Evolutionary conservation across 1,140 invertebrate species (phyloP), one percentile per base, ranked within the genome.

Genomic region (Aphelinus atriplicis): DNA sequence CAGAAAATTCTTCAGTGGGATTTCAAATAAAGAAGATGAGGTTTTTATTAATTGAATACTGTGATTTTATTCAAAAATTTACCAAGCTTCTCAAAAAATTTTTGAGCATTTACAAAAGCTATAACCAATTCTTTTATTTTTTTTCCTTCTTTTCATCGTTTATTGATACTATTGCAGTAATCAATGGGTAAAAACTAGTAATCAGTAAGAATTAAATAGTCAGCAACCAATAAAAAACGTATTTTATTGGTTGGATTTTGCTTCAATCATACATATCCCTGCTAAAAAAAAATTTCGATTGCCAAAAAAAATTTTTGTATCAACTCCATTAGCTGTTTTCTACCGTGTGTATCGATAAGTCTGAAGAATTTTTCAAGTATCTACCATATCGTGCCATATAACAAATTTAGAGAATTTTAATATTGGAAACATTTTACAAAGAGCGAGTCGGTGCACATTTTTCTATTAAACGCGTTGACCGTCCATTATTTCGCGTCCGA

Each of bases 301-400:
- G 69, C 73, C 73, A 78, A 78, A 71, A 65, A 45, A 76, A 75
- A 73, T 60, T 43, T 47, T 66, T 73, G 9, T 76, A 71, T 50
- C 7, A 68, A 70, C 60, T 64, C 48, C 58, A 61, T 70, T 74
- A 57, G n/a, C 62, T 71, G 10, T 62, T 65, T 65, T 76, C 56
- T 76, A 70, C 45, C 53, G 48, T 10, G 50, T 46, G 50, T 61
- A 51, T 61, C 63, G 10, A 72, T 2, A 77, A 68, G 63, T 67
- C 58, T 71, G 64, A 76, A 53, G 62, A 75, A 69, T 73, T 75
- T 75, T 74, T 75, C 57, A 68, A 45, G n/a, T 71, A 61, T 71
- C 50, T 74, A 77, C 71, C 78, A 67, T 70, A 74, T 77, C 70
- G 78, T 79, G 78, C 78, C 78, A 79, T 79, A 77, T 76, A 60